A percentile compares a stretch with the other conserved stretches of the same genome.
These are phyloP conservation scores for Sipha maydis DNA, from an alignment of 2,888 invertebrate genomes.

Conservation along the genomic window DNA sequence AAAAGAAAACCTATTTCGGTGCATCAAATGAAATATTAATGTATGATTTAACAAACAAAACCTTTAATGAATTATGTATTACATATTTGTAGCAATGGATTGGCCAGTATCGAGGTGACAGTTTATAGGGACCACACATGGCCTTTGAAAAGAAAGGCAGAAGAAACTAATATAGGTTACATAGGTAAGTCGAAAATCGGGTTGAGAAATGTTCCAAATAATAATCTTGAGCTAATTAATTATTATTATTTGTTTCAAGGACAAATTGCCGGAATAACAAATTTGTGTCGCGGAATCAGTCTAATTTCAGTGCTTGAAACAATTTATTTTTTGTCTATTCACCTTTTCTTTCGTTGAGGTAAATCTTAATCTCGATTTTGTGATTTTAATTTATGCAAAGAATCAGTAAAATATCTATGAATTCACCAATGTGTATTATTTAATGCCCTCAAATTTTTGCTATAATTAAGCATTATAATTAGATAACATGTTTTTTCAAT, in stretches of 20 bases:
- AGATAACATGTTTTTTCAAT: no score
- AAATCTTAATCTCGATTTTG: not conserved
- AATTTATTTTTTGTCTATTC: conserved; percentile 15
- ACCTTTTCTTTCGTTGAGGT: conserved; percentile 17
- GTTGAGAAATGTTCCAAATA: not conserved
- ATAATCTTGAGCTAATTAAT: not conserved
- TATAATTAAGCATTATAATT: no score
- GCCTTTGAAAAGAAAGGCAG: conserved; percentile 41
- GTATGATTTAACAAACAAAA: not conserved
- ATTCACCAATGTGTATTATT: no score
- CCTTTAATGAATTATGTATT: not conserved
- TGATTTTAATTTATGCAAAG: not conserved
- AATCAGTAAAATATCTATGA: no score
- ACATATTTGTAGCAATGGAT: conserved; percentile 1
- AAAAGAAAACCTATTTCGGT: not conserved
- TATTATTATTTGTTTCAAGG: not conserved
- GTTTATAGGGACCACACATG: conserved; percentile 27
- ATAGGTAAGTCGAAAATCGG: conserved; percentile 9
- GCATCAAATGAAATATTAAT: not conserved
- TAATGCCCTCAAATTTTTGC: no score
- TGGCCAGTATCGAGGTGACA: conserved; percentile 39
- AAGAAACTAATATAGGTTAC: conserved; percentile 38
- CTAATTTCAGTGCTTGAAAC: conserved; percentile 40
- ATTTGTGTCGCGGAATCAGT: conserved; percentile 39
- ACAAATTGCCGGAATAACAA: conserved; percentile 37